Conservation (phyloP, 2,113 vertebrate species). For the Forbesichthys papilliferus region DNA sequence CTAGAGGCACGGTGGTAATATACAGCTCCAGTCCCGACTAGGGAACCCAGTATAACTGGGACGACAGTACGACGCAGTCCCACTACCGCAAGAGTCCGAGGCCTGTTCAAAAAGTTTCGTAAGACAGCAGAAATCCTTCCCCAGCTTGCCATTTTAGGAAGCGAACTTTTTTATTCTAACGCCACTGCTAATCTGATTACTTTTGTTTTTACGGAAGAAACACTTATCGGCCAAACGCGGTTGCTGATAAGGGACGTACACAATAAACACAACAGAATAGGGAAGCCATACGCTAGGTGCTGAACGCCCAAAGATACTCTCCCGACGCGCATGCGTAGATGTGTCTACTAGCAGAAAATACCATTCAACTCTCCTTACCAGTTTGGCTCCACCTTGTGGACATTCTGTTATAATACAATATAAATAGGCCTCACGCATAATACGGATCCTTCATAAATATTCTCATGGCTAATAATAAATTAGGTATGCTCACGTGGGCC, state of each 20-base stretch:
- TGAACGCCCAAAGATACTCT: too few species aligned
- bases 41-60: slow-evolving; percentile 23
- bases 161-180: not conserved
- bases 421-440: too few species aligned
- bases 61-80: slow-evolving; percentile 16
- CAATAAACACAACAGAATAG: not conserved
- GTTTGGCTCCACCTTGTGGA: not conserved
- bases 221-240: too few species aligned
- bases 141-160: slow-evolving; percentile 60
- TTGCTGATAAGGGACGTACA: not conserved
- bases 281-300: too few species aligned
- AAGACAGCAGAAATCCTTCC: slow-evolving; percentile 24
- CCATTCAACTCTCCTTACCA: not conserved
- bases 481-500: too few species aligned
- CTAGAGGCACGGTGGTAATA: slow-evolving; percentile 18
- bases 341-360: not conserved
- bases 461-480: too few species aligned
- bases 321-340: not conserved
- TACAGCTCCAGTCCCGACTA: slow-evolving; percentile 39
- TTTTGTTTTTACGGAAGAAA: too few species aligned
- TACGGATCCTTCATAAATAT: too few species aligned
- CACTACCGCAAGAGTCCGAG: not conserved
- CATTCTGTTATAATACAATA: not conserved
- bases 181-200: not conserved
- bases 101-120: slow-evolving; percentile 10